A percentile compares a stretch with the other conserved stretches of the same genome.
These are phyloP conservation scores for Microctenopoma stevenorrisi DNA, from an alignment of 2,797 vertebrate species.

Conservation along the genomic window DNA sequence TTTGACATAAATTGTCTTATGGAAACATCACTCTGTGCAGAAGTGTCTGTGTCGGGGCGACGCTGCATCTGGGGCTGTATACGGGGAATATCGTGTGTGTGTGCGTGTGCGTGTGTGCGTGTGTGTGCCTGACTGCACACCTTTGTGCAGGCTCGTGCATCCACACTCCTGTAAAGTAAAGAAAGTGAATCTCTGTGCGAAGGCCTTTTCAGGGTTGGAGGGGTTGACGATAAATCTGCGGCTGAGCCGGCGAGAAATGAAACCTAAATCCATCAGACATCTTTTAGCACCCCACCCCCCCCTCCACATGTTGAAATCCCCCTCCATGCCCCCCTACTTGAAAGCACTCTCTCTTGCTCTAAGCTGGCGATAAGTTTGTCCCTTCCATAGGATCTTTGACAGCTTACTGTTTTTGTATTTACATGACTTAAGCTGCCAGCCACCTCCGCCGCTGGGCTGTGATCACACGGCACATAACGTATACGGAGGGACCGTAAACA, in stretches of 20 bases:
- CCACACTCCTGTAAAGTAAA: conserved; percentile 44
- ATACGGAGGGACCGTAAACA: conserved; percentile 53
- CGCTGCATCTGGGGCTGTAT: not conserved
- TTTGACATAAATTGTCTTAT: conserved; percentile 68
- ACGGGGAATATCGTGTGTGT: conserved; percentile 15
- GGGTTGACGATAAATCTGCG: conserved; percentile 61
- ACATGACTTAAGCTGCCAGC: conserved; percentile 72
- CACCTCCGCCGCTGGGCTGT: conserved; percentile 49
- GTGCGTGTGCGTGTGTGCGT: conserved; percentile 13
- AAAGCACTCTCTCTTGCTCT: conserved; percentile 68
- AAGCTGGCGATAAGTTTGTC: conserved; percentile 81
- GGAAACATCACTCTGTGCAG: conserved; percentile 59
- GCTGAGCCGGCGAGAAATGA: conserved; percentile 69
- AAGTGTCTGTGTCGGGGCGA: conserved; percentile 3
- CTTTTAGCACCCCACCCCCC: conserved; percentile 16
- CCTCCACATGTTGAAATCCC: conserved; percentile 45
- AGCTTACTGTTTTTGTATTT: conserved; percentile 76
- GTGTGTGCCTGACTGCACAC: conserved; percentile 14
- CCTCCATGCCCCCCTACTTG: conserved; percentile 49
- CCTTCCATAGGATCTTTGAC: conserved; percentile 66
- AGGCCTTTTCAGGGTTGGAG: conserved; percentile 58
- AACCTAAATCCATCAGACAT: conserved; percentile 76
- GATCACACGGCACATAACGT: conserved; percentile 58
- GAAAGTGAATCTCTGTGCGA: conserved; percentile 43
- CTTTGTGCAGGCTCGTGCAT: conserved; percentile 24